Evolutionary conservation across 2,888 invertebrate genomes (phyloP).

Genomic region (Imbricaverruca yamaguchii): DNA sequence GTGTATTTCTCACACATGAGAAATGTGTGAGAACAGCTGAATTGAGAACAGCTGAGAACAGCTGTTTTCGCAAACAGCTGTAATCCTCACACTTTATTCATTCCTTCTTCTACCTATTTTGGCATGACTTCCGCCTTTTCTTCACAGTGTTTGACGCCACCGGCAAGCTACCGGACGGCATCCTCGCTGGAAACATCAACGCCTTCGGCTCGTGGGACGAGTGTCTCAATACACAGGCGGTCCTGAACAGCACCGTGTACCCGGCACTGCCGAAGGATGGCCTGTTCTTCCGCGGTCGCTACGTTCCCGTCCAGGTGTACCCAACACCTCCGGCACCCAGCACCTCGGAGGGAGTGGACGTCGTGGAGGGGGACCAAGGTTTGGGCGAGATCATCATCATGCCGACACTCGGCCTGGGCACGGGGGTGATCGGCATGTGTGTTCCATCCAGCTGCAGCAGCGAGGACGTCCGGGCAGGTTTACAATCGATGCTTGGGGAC

Average conservation of each 20-base stretch:
- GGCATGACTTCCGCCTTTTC: no score
- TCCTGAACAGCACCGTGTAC: not conserved
- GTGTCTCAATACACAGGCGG: conserved; percentile 37
- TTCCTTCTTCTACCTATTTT: no score
- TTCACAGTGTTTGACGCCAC: conserved; percentile 47
- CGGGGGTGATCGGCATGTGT: not conserved
- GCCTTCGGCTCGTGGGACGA: conserved; percentile 46
- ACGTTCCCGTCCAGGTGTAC: not conserved
- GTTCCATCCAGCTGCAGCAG: conserved; percentile 5
- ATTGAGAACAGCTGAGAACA: no score
- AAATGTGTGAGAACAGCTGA: no score
- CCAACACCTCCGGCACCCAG: not conserved
- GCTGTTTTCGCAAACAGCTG: no score
- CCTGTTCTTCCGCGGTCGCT: not conserved
- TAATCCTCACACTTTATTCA: no score
- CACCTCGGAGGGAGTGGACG: not conserved
- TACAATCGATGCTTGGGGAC: not conserved
- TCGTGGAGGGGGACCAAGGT: not conserved
- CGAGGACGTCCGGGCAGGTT: not conserved
- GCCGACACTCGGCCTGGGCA: not conserved
- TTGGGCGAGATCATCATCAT: not conserved
- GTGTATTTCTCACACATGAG: no score
- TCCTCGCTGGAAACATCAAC: conserved; percentile 43
- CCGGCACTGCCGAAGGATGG: not conserved
- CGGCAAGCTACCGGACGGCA: conserved; percentile 45